Base-by-base conservation (phyloP, 2,888 invertebrate genomes). In the Drosophila mulleri region DNA sequence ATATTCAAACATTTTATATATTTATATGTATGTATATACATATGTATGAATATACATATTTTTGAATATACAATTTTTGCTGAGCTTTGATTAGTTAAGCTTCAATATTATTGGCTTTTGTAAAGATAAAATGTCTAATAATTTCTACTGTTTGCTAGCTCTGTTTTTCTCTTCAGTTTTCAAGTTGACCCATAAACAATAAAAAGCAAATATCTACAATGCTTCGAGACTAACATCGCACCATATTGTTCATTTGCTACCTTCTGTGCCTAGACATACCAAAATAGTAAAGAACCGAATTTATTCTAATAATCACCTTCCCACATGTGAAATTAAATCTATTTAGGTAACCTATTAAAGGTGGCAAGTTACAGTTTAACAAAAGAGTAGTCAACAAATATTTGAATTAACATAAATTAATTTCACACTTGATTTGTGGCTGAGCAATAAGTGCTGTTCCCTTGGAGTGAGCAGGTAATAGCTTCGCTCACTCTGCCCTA, bases 401-500 rank as follows among this genome's bases (percentile, higher is more conserved):
- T 41, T 20, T 18, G 29, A 52, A 42, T 42, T 52, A 41, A 60
- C 26, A 50, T 39, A 52, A 52, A 60, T 60, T 50, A 41, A 54
- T 86, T 85, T 50, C 60, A 41, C 78, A 92, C 92, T 29, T 60
- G 18, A 60, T 48, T 60, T 50, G 52, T 20, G 60, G 60, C 18
- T 39, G 52, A 16, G 18, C 92, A 60, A 41, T 41, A 29, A 52
- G n/a, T 14, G 32, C 12, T 12, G 5, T n/a, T 14, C 53, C 20
- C 32, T 11, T 8, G 7, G 39, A 39, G 39, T 18, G n/a, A 11
- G 14, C 14, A 14, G 23, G 37, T 3, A 18, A 50, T 6, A 12
- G 29, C 18, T 6, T 18, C 20, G 7, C 44, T 14, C 20, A 7
- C 23, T 8, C 23, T n/a, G 45, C 35, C 23, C 35, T 58, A 23